Evolutionary conservation across 2,888 invertebrate species (phyloP).

Genomic region (Magallana nippona): DNA sequence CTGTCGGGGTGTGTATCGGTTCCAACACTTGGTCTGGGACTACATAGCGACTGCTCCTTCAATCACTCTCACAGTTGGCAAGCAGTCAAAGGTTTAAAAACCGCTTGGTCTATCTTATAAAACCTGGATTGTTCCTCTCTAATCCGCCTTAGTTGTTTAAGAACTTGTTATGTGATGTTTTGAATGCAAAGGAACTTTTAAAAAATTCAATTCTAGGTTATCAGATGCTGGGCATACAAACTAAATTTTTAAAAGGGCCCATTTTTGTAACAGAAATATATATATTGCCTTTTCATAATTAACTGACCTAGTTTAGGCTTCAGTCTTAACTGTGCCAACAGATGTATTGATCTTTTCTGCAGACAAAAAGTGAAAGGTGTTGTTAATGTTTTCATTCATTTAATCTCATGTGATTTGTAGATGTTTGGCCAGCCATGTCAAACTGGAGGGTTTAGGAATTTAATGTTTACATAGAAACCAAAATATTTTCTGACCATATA

Average conservation of each 20-base stretch:
- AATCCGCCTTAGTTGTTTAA: slow-evolving; percentile 1
- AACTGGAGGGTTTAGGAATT: neutral
- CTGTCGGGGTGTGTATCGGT: neutral
- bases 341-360: neutral
- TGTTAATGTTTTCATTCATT: neutral
- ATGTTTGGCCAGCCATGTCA: neutral
- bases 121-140: slow-evolving; percentile 28
- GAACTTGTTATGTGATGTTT: slow-evolving; percentile 24
- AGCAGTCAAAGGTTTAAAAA: slow-evolving; percentile 24
- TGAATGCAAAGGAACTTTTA: neutral
- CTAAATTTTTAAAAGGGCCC: neutral
- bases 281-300: slow-evolving; percentile 8
- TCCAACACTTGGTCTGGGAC: neutral
- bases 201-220: neutral
- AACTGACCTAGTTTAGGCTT: neutral
- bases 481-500: slow-evolving; percentile 5
- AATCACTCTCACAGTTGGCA: slow-evolving; percentile 23
- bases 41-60: neutral
- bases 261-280: neutral
- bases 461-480: slow-evolving; percentile 17
- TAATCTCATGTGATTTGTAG: slow-evolving; percentile 16
- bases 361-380: neutral
- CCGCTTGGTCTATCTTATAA: slow-evolving; percentile 26
- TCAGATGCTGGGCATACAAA: neutral
- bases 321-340: neutral